phyloP scores from a whole-genome alignment of 2,797 vertebrate species.

The Pyrocephalus nanus region DNA sequence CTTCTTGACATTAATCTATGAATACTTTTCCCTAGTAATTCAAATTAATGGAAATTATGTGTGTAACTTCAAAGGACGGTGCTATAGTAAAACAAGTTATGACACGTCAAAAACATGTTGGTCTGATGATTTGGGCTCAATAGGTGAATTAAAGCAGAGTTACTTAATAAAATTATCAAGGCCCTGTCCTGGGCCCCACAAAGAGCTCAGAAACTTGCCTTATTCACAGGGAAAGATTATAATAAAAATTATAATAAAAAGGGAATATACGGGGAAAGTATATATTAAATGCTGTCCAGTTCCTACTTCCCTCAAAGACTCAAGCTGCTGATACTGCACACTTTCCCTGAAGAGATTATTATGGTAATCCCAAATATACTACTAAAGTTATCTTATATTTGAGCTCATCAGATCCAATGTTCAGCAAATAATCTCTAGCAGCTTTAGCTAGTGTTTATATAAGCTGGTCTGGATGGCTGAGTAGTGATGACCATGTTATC shows the following conservation, averaged over 20 bases:
- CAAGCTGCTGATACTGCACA: constrained; percentile 88
- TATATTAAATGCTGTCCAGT: constrained; percentile 10
- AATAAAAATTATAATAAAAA: too few relatives aligned
- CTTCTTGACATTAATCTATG: neutral
- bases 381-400: constrained; percentile 82
- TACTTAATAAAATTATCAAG: neutral
- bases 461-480: constrained; percentile 57
- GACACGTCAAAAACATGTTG: neutral
- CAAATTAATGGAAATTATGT: neutral
- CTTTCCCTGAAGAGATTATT: constrained; percentile 94
- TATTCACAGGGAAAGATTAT: neutral
- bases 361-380: constrained; percentile 92
- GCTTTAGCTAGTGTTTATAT: constrained; percentile 74
- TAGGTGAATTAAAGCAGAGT: neutral
- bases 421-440: constrained; percentile 83
- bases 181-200: neutral
- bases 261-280: neutral
- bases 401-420: constrained; percentile 86
- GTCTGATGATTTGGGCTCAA: neutral
- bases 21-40: neutral
- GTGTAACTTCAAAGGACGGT: neutral
- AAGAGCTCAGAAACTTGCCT: neutral
- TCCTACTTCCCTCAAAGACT: constrained; percentile 52
- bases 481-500: constrained; percentile 8
- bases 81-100: neutral